phyloP scores from a whole-genome alignment of 92 coral and sea anemone genomes.

The Zoanthus sansibaricus region DNA sequence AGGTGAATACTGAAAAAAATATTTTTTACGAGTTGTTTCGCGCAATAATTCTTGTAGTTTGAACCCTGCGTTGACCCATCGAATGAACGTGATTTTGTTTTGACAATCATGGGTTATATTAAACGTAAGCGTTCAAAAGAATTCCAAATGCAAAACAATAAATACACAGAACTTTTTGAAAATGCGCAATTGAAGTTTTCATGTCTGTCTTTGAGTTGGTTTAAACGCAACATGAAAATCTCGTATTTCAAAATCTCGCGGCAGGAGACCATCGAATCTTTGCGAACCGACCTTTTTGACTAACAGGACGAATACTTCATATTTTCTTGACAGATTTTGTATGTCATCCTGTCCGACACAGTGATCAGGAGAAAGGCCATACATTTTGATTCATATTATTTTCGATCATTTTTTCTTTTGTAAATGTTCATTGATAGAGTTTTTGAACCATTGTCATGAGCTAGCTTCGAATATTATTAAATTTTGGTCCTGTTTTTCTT shows the following conservation, averaged over 20 bases:
- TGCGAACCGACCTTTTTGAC: background rate
- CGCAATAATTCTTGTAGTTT: background rate
- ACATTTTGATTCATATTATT: background rate
- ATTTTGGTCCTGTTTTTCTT: background rate
- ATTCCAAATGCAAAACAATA: background rate
- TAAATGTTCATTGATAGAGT: background rate
- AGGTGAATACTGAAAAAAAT: constrained; percentile 59
- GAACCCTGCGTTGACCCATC: background rate
- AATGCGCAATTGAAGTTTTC: constrained; percentile 18
- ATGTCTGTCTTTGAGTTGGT: background rate
- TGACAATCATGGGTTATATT: background rate
- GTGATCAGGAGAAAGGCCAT: background rate
- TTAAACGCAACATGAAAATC: background rate
- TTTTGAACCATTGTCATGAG: background rate
- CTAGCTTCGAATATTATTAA: background rate
- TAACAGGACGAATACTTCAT: too few relatives aligned
- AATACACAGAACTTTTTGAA: background rate
- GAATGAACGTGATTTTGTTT: background rate
- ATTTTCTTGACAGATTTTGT: background rate
- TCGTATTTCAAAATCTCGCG: constrained; percentile 12
- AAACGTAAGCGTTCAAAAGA: background rate
- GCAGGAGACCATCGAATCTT: background rate
- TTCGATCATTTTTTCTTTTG: background rate
- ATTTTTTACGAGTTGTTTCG: background rate
- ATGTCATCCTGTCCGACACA: background rate